A percentile compares a stretch with the other conserved stretches of the same genome.
These are phyloP conservation scores for Tangara arthus DNA, from an alignment of 2,797 vertebrate genomes.

Conservation along the genomic window DNA sequence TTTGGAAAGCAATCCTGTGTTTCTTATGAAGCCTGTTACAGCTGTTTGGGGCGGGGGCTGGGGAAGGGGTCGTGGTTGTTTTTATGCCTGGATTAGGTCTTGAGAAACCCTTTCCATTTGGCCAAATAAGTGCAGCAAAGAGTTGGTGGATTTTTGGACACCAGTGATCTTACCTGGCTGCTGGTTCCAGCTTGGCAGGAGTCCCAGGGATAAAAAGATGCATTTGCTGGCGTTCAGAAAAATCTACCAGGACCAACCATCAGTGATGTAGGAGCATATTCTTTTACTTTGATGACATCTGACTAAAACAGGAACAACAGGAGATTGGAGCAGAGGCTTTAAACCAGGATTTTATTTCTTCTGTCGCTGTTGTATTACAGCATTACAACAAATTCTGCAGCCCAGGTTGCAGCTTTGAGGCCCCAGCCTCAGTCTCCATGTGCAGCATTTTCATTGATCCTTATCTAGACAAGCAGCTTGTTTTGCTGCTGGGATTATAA, in stretches of 20 bases:
- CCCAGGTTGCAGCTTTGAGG: background rate
- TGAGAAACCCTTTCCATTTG: slow-evolving; percentile 81
- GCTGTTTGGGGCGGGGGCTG: slow-evolving; percentile 63
- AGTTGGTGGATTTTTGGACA: slow-evolving; percentile 72
- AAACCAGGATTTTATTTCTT: background rate
- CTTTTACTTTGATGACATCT: background rate
- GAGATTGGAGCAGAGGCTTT: background rate
- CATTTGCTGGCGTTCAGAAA: slow-evolving; percentile 78
- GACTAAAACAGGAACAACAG: background rate
- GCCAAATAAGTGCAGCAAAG: slow-evolving; percentile 79
- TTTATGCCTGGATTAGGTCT: slow-evolving; percentile 20
- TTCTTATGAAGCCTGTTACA: slow-evolving; percentile 86
- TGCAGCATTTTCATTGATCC: slow-evolving; percentile 57
- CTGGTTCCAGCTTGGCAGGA: slow-evolving; percentile 83
- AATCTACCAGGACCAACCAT: slow-evolving; percentile 75
- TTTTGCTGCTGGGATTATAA: slow-evolving; percentile 54
- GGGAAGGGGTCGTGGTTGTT: background rate
- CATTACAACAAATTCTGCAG: background rate
- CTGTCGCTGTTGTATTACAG: background rate
- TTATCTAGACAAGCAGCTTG: slow-evolving; percentile 23
- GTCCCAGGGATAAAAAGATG: slow-evolving; percentile 78
- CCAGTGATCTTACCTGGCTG: slow-evolving; percentile 74
- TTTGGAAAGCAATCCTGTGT: slow-evolving; percentile 78
- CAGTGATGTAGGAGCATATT: slow-evolving; percentile 72
- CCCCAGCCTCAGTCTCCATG: background rate